Conservation (phyloP, 1,140 invertebrate species). For the Amphibalanus amphitrite region DNA sequence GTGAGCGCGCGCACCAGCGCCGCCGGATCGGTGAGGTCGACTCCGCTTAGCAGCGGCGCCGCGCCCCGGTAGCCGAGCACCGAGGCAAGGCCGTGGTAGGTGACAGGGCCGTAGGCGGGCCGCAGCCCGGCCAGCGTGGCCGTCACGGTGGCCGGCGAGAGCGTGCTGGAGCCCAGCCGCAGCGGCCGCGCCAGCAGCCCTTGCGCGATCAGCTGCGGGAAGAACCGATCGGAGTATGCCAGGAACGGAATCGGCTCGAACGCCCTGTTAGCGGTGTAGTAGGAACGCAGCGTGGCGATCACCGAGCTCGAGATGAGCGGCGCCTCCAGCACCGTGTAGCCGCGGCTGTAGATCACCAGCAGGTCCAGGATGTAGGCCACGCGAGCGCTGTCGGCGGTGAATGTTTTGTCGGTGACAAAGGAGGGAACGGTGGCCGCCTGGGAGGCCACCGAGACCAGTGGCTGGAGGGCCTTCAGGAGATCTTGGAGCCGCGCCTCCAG, state of each 20-base stretch:
- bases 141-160: not conserved
- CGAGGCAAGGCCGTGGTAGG: not conserved
- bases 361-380: not conserved
- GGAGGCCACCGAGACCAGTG: not conserved
- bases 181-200: not conserved
- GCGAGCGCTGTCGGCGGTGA: not conserved
- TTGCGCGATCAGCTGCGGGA: not conserved
- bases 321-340: not conserved
- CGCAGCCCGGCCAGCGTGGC: not conserved
- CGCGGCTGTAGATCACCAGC: not conserved
- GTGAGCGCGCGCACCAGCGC: not conserved
- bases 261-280: not conserved
- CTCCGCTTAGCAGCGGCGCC: not conserved
- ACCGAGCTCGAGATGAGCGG: not conserved
- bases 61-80: not conserved
- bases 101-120: not conserved
- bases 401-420: not conserved
- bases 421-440: not conserved
- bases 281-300: not conserved
- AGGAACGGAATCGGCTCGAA: not conserved
- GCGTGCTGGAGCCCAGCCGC: not conserved
- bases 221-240: not conserved
- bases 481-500: not conserved
- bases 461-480: not conserved
- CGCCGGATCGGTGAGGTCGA: not conserved